Conservation (phyloP, 2,888 invertebrate genomes). For the Napeogenes inachia region DNA sequence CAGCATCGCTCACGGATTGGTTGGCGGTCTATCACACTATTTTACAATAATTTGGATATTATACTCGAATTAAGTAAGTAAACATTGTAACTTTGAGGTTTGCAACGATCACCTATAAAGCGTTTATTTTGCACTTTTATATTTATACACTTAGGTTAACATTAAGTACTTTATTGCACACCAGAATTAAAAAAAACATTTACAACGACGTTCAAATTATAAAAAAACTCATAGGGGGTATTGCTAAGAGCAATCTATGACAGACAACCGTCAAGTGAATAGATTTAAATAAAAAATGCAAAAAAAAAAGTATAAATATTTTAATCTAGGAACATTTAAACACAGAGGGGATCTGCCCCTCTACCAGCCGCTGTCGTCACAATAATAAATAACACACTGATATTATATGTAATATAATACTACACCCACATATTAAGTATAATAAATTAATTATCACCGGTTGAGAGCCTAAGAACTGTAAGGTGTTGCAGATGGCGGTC, state of each 20-base stretch:
- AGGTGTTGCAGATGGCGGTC: conserved; percentile 24
- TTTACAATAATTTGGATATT: conserved; percentile 8
- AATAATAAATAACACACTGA: conserved; percentile 30
- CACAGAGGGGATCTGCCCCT: conserved; percentile 11
- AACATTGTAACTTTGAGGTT: background rate
- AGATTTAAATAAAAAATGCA: too few relatives aligned
- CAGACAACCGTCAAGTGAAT: too few relatives aligned
- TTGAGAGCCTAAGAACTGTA: conserved; percentile 40
- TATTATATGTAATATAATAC: conserved; percentile 6
- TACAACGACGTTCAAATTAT: too few relatives aligned
- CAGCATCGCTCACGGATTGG: conserved; percentile 6
- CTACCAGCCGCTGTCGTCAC: conserved; percentile 23
- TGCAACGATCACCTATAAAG: too few relatives aligned
- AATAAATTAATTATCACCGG: conserved; percentile 29
- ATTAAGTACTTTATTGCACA: background rate
- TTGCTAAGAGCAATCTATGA: too few relatives aligned
- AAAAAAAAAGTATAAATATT: conserved; percentile 16
- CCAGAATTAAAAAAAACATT: too few relatives aligned
- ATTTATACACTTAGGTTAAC: conserved; percentile 21
- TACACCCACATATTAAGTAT: conserved; percentile 16
- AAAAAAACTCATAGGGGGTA: too few relatives aligned
- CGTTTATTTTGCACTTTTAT: conserved; percentile 22
- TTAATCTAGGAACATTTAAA: conserved; percentile 22
- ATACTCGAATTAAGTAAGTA: conserved; percentile 4
- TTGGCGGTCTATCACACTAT: background rate